Base-by-base conservation (phyloP, 1,140 invertebrate genomes). In the Penaeus indicus region DNA sequence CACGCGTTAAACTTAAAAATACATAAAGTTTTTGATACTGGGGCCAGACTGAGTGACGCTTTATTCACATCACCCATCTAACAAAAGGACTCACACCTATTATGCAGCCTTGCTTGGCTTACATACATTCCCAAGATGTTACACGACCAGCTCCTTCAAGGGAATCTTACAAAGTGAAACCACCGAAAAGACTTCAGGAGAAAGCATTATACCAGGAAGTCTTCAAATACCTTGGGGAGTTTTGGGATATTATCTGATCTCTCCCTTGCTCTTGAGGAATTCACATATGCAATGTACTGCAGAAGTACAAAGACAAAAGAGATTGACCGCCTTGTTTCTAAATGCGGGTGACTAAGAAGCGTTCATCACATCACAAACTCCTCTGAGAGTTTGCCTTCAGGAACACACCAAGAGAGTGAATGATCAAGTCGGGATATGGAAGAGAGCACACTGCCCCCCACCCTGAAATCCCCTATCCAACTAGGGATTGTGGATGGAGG, bases 61-160 rank as follows among this genome's bases (percentile, higher is more conserved):
- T 83, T 16, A 47, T 83, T 61, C 22, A 83, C 27, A 32, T 83
- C 81, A 63, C 60, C 27, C 11, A 62, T 25, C 61, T 83, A n/a
- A 21, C 81, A 63, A 62, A 63, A 25, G 61, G 63, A 25, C 32
- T 61, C 54, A 22, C 54, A 16, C 62, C 47, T 11, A 10, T 25
- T 83, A 62, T 63, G 10, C 81, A 63, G 62, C 60, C 3, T 60
- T 83, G 22, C n/a, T 62, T 54, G 25, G 42, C 60, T 42, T 61
- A 83, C 60, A 61, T 32, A 32, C 13, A 83, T 63, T 25, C 60
- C 62, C 81, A 63, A 61, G 61, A 27, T 83, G 60, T 61, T n/a
- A 63, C 81, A 83, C 21, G 25, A 83, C 62, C 61, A 83, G 81
- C 25, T 47, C 81, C 7, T 83, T 83, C 60, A 83, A 83, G 38